Percentiles rank a stretch among this genome's conserved stretches.
Conservation (phyloP, 2,113 vertebrate genomes). For the Neofelis nebulosa region DNA sequence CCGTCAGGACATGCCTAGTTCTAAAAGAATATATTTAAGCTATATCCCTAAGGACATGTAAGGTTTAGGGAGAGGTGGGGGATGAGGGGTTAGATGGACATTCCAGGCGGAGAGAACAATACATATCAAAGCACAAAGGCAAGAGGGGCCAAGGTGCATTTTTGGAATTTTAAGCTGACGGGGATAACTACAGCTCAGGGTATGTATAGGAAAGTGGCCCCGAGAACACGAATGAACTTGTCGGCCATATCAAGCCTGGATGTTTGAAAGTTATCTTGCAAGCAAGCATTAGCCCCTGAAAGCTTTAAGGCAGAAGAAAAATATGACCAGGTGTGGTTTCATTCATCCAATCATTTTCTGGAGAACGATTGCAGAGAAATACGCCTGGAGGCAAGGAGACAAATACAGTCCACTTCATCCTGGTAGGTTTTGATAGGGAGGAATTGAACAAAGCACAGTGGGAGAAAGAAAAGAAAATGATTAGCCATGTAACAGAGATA, state of each 20-base stretch:
- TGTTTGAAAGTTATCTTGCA: constrained; percentile 30
- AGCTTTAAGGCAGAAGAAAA: constrained; percentile 12
- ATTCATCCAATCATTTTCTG: background rate
- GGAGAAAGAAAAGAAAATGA: background rate
- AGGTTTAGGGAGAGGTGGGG: background rate
- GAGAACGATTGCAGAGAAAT: background rate
- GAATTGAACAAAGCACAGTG: background rate
- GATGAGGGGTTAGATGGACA: background rate
- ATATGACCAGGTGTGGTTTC: background rate
- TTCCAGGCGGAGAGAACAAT: background rate
- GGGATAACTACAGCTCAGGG: background rate
- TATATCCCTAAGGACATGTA: background rate
- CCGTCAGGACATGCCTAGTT: background rate
- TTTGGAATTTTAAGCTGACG: background rate
- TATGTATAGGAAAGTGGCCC: background rate
- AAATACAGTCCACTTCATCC: background rate
- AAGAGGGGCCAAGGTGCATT: background rate
- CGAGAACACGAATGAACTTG: background rate
- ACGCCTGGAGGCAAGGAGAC: background rate
- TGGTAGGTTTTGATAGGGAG: background rate
- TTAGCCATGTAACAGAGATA: fast-evolving
- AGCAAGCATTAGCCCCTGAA: background rate
- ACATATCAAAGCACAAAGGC: background rate
- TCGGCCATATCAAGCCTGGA: background rate
- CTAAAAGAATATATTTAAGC: background rate